Evolutionary conservation across 2,888 invertebrate species (phyloP).

Genomic region (Drosophila buzzatii): DNA sequence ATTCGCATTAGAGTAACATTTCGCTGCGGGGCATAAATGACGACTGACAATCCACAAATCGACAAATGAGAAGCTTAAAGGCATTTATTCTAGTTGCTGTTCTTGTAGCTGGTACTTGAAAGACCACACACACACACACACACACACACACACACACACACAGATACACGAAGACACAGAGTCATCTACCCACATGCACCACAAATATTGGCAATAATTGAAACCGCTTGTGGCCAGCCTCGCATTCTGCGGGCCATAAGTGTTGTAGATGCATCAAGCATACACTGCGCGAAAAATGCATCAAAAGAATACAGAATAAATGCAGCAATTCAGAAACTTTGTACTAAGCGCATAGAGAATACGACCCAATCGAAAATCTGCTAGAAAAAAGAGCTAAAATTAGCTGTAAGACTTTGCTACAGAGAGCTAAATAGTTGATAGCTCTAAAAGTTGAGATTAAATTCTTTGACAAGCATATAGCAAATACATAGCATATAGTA

Average conservation of each 20-base stretch:
- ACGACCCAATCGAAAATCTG: neutral
- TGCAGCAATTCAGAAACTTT: neutral
- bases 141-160: neutral
- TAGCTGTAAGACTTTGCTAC: neutral
- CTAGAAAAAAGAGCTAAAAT: neutral
- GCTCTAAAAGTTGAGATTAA: too few species aligned
- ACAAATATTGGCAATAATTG: conserved; percentile 59
- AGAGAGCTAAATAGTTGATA: too few species aligned
- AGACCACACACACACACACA: conserved; percentile 40
- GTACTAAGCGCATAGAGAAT: neutral
- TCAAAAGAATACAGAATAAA: neutral
- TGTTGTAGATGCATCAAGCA: neutral
- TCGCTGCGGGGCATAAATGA: conserved; percentile 44
- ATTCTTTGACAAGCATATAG: too few species aligned
- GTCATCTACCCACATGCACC: neutral
- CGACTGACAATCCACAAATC: conserved; percentile 40
- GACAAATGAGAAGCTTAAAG: conserved; percentile 35
- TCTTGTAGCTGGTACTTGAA: conserved; percentile 34
- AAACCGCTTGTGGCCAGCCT: conserved; percentile 38
- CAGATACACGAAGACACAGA: neutral
- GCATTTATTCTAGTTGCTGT: conserved; percentile 12
- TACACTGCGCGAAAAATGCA: conserved; percentile 8
- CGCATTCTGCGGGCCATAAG: conserved; percentile 14
- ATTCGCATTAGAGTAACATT: conserved; percentile 45
- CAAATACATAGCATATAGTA: too few species aligned